Evolutionary conservation across 2,113 vertebrate genomes (phyloP), one percentile per base, ranked within the genome.

Genomic region (Gallinago jamesoni): DNA sequence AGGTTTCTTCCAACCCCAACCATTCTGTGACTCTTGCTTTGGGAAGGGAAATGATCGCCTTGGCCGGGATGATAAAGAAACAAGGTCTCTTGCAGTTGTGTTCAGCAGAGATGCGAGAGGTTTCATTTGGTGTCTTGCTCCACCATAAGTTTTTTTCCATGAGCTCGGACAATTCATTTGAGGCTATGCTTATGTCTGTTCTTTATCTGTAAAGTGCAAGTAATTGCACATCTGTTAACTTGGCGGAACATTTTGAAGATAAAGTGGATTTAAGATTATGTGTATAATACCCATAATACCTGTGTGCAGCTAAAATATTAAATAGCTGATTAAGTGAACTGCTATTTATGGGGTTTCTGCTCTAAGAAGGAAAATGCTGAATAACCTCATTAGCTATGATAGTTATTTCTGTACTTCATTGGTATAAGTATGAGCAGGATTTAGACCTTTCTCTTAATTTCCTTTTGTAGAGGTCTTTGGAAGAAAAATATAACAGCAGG

Each of bases 381-480:
- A 75, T 88, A 94, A 90, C 82, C 39, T 90, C 72, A 43, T 95
- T 84, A 96, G 59, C 85, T 63, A 6, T 45, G 67, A 12, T 88
- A 31, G 79, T 89, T 94, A 68, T 60, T 96, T 66, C 87, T 94
- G 63, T 85, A 37, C 68, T 88, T 88, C 0, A 1, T 5, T 80
- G 72, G 82, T 55, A 2, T 62, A 41, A 79, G 81, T 6, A 21
- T 4, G 64, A 83, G 41, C 72, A 66, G 67, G 82, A 43, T 96
- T 95, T 84, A 15, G 68, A 39, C 75, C 31, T 62, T 33, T 85
- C 63, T 72, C 62, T 74, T 37, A 14, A 39, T 83, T 94, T 88
- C 68, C 7, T 12, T 7, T 83, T 33, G 60, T 67, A 27, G 41
- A 52, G 77, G 56, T 59, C 45, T 8, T 6, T 90, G 73, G 62